Evolutionary conservation across 2,797 vertebrate genomes (phyloP), one percentile per base, ranked within the genome.

Genomic region (Scarus forsteni): DNA sequence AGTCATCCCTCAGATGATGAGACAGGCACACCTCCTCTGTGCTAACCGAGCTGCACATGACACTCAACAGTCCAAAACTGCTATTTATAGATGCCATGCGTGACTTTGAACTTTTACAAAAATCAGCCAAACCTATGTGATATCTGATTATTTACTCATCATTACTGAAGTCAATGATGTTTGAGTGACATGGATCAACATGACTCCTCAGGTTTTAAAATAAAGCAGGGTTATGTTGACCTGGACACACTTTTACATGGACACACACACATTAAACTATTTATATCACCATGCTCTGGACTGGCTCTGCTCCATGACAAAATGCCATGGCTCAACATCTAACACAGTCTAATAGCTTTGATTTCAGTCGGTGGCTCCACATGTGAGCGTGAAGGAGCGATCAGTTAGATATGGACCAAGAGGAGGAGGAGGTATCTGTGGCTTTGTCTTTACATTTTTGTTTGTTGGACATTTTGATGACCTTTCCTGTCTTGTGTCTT

Each of bases 281-380:
- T 87, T 86, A 77, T 87, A 86, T 59, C 73, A 55, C 73, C 0
- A 57, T 74, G 76, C 15, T 66, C 50, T 60, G 65, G 15, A 46
- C 68, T 81, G 76, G 73, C 79, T 69, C 42, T 35, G 34, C n/a
- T 79, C 65, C 67, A 79, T 56, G 16, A 36, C 74, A 75, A 62
- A 61, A 73, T 79, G 73, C 69, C 79, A 67, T 60, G 66, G 76
- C 74, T 79, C 67, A 80, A 75, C 53, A 62, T 81, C 45, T 66
- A 50, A 77, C 60, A 42, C 56, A 66, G 71, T 71, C 69, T 74
- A 38, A 66, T 49, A 54, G 62, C 71, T 46, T 63, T 79, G 71
- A 85, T 85, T 79, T 82, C 45, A 59, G 54, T 65, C 79, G 1
- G 52, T 67, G 18, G 14, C 36, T 44, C 54, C 35, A 27, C 46